These are phyloP conservation scores for Pantelozetes paolii DNA, from an alignment of 2,888 invertebrate species.

Conservation along the genomic window DNA sequence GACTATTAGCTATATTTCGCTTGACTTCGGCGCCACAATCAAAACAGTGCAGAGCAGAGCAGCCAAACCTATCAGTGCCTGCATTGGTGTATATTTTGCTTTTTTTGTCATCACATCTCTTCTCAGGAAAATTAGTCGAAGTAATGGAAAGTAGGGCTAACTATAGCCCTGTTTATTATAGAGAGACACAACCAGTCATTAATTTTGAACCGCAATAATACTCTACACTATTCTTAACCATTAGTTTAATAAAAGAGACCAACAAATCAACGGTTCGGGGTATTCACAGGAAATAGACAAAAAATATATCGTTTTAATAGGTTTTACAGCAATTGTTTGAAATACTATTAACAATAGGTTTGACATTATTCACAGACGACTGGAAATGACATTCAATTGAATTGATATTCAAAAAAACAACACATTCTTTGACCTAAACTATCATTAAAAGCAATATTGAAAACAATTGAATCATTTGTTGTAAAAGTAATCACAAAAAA, in stretches of 20 bases:
- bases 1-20: conserved; percentile 13
- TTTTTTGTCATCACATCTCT: conserved; percentile 22
- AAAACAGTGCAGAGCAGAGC: neutral
- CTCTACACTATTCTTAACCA: conserved; percentile 5
- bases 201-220: conserved; percentile 6
- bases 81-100: neutral
- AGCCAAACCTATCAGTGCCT: neutral
- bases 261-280: conserved; percentile 18
- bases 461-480: neutral
- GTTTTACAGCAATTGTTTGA: neutral
- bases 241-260: conserved; percentile 28
- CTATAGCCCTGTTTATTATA: neutral
- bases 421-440: neutral
- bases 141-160: neutral
- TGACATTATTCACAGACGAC: neutral
- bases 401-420: neutral
- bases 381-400: neutral
- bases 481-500: too few relatives aligned
- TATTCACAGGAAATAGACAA: conserved; percentile 8
- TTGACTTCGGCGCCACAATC: conserved; percentile 26
- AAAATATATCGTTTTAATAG: conserved; percentile 24
- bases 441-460: neutral
- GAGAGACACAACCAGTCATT: conserved; percentile 19
- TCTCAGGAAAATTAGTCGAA: conserved; percentile 6
- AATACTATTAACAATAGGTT: neutral